Evolutionary conservation across 2,888 invertebrate genomes (phyloP), one percentile per base, ranked within the genome.

Genomic region (Amaurobius ferox): DNA sequence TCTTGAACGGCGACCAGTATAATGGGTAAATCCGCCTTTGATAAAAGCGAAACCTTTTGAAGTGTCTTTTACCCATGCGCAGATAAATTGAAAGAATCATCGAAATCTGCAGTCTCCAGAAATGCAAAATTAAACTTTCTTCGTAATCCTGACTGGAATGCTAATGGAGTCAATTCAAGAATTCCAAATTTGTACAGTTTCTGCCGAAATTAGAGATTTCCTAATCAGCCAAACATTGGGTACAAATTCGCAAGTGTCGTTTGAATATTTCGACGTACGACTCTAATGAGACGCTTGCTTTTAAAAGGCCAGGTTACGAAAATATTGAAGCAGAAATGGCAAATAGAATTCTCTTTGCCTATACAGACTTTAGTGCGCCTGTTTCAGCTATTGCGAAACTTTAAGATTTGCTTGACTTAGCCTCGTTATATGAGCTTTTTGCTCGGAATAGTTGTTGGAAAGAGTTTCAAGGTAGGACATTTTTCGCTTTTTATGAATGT

Each of bases 271-370:
- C 6, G 35, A 35, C 16, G 44, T 2, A 2, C n/a, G n/a, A n/a
- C 11, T n/a, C 44, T 44, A 44, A 44, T 44, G 44, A 44, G 44
- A 16, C 2, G n/a, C 16, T 11, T 35, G 6, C 11, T 35, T 35
- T 35, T 11, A 11, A 11, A 11, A 11, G 35, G n/a, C 44, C n/a
- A 7, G 44, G 9, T 16, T 44, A 2, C 11, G 44, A 44, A 44
- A 44, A 44, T 44, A 44, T 44, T 44, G 44, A 44, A 44, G 44
- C 13, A 44, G 44, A 44, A 44, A 44, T 44, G 44, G 6, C 44
- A 44, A 16, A 44, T 16, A n/a, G n/a, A 44, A 44, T 16, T 7
- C n/a, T 35, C 35, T 35, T 9, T 35, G 6, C 6, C 35, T 35
- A 35, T 35, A 35, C 35, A n/a, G n/a, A n/a, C n/a, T n/a, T n/a